Evolutionary conservation across 2,113 vertebrate genomes (phyloP).

Genomic region (Hyla sarda): DNA sequence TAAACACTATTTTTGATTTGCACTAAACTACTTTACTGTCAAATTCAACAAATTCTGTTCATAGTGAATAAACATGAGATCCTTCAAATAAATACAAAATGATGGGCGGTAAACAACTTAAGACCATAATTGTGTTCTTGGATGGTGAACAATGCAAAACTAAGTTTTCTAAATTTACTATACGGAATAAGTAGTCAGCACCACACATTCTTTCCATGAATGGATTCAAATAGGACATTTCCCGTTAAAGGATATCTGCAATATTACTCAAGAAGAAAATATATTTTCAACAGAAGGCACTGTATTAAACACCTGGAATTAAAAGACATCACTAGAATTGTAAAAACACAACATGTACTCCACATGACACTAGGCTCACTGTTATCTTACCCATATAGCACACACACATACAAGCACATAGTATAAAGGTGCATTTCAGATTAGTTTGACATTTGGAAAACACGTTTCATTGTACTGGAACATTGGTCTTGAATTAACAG

Average conservation of each 20-base stretch:
- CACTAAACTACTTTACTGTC: not conserved
- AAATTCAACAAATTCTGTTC: not conserved
- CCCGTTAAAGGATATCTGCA: conserved; percentile 58
- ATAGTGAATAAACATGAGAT: not conserved
- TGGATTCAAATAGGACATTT: conserved; percentile 50
- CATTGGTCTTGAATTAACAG: not conserved
- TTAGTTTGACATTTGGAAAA: conserved; percentile 21
- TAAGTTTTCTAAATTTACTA: conserved; percentile 33
- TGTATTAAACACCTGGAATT: conserved; percentile 28
- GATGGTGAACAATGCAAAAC: conserved; percentile 14
- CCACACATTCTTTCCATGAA: conserved; percentile 54
- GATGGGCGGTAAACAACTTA: not conserved
- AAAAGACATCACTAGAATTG: not conserved
- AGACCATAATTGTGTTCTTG: conserved; percentile 7
- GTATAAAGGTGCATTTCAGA: not conserved
- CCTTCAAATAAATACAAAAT: conserved; percentile 20
- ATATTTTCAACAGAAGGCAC: conserved; percentile 48
- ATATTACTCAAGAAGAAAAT: conserved; percentile 54
- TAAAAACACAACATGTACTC: conserved; percentile 19
- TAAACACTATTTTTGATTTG: not conserved
- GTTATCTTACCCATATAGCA: not conserved
- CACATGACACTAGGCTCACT: not conserved
- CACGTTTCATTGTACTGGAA: not conserved
- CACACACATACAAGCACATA: not conserved
- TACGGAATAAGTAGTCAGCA: conserved; percentile 6